Evolutionary conservation across 2,797 vertebrate genomes (phyloP).

Genomic region (Argentina silus): DNA sequence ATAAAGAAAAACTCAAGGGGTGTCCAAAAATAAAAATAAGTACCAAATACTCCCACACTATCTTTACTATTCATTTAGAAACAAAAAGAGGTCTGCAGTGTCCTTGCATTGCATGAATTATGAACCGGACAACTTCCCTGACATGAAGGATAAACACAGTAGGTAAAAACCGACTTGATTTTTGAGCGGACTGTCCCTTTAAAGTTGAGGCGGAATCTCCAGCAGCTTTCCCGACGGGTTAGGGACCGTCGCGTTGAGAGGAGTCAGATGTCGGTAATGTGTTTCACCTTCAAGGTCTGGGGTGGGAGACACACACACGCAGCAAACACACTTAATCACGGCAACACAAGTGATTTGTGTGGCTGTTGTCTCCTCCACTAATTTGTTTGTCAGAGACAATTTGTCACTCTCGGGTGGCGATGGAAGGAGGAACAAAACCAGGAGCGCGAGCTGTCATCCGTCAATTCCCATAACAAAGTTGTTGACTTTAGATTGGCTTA

Average conservation of each 20-base stretch:
- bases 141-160: no score
- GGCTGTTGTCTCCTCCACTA: conserved; percentile 24
- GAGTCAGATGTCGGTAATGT: conserved; percentile 29
- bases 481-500: conserved; percentile 1
- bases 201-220: no score
- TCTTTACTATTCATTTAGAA: no score
- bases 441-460: neutral
- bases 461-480: neutral
- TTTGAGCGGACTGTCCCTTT: no score
- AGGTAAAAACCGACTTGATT: no score
- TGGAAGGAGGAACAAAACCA: neutral
- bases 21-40: no score
- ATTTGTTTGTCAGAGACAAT: conserved; percentile 23
- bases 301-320: neutral
- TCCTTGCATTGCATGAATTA: no score
- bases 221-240: neutral
- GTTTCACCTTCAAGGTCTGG: conserved; percentile 18
- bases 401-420: conserved; percentile 13
- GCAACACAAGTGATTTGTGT: conserved; percentile 22
- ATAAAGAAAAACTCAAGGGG: neutral
- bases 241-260: neutral
- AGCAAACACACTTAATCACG: conserved; percentile 18
- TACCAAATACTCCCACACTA: no score
- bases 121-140: no score
- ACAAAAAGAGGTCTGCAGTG: no score